Conservation (phyloP, 2,113 vertebrate genomes). For the Plecturocebus donacophilus region DNA sequence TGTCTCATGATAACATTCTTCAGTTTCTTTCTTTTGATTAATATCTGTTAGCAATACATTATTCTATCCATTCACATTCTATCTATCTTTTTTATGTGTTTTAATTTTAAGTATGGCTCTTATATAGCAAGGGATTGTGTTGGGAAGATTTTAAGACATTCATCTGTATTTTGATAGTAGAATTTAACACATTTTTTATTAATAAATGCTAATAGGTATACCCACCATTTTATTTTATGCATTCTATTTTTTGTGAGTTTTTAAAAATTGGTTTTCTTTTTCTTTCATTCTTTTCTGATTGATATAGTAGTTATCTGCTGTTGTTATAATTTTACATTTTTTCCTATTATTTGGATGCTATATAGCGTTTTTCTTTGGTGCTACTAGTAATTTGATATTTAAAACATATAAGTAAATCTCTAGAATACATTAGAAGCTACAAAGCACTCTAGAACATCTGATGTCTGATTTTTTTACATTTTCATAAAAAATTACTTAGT, state of each 20-base stretch:
- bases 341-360: not conserved
- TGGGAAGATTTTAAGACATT: constrained; percentile 22
- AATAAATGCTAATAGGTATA: not conserved
- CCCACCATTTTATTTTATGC: not conserved
- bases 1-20: constrained; percentile 47
- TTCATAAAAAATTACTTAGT: not conserved
- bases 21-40: constrained; percentile 60
- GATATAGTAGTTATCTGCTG: not conserved
- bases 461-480: not conserved
- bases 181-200: constrained; percentile 31
- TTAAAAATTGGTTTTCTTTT: not conserved
- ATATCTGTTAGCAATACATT: not conserved
- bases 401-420: not conserved
- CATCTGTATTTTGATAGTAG: not conserved
- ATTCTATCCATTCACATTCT: constrained; percentile 37
- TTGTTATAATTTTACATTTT: not conserved
- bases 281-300: not conserved
- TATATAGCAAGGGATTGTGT: not conserved
- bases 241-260: constrained; percentile 8
- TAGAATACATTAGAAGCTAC: not conserved
- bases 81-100: constrained; percentile 45
- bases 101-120: constrained; percentile 39
- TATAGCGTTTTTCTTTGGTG: not conserved
- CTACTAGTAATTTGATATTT: not conserved
- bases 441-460: not conserved